phyloP scores from a whole-genome alignment of 2,888 invertebrate species.

The Mesorhabditis sp. region DNA sequence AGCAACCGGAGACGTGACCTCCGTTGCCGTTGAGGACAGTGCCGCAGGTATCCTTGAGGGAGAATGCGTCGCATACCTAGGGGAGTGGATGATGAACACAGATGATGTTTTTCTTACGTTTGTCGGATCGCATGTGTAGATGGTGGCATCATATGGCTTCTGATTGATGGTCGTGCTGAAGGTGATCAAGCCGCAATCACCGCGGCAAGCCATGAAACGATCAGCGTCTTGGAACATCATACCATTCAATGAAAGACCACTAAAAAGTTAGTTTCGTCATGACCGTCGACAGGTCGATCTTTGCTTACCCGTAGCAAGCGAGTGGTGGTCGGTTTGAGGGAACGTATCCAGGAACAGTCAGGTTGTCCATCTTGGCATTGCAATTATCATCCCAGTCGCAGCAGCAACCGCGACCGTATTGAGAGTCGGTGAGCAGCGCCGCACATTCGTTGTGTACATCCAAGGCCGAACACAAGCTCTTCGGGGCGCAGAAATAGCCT shows the following conservation, averaged over 20 bases:
- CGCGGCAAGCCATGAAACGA: constrained; percentile 23
- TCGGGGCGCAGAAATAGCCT: constrained; percentile 5
- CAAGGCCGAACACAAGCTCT: neutral
- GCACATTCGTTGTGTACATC: constrained; percentile 5
- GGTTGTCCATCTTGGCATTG: neutral
- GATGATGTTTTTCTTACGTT: constrained; percentile 22
- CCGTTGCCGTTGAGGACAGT: neutral
- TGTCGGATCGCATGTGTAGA: constrained; percentile 34
- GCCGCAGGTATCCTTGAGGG: neutral
- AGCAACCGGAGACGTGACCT: constrained; percentile 26
- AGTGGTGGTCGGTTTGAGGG: constrained; percentile 5
- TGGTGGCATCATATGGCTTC: constrained; percentile 14
- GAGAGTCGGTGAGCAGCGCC: neutral
- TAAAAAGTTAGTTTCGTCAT: neutral
- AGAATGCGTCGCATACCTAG: neutral
- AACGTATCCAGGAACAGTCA: neutral
- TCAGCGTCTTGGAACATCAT: neutral
- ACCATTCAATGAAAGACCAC: constrained; percentile 6
- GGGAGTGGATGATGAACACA: neutral
- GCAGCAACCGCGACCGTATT: neutral
- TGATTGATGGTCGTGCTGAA: constrained; percentile 23
- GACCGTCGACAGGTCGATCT: neutral
- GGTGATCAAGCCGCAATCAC: constrained; percentile 29
- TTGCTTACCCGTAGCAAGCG: constrained; percentile 1
- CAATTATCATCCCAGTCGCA: constrained; percentile 6